These are phyloP conservation scores for Buceros bicornis DNA, from an alignment of 2,797 vertebrate genomes.

Conservation along the genomic window DNA sequence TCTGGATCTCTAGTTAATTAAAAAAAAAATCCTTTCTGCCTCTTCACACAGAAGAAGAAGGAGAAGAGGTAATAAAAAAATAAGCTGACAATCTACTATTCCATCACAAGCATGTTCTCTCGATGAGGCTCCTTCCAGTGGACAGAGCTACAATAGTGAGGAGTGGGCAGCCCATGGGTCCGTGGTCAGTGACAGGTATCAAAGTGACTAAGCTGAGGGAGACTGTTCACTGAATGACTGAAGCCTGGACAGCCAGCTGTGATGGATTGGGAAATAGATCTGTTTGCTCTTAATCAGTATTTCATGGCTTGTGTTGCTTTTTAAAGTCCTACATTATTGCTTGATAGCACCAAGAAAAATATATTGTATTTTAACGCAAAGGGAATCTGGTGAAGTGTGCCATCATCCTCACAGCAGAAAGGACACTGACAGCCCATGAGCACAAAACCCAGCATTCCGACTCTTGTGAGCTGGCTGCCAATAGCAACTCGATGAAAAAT, in stretches of 20 bases:
- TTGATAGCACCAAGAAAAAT: not conserved
- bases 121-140: not conserved
- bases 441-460: not conserved
- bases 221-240: not conserved
- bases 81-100: not conserved
- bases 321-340: not conserved
- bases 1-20: not conserved
- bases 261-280: not conserved
- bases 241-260: not conserved
- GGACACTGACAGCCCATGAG: not conserved
- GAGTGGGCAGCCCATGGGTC: not conserved
- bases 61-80: not conserved
- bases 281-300: not conserved
- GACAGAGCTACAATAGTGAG: not conserved
- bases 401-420: not conserved
- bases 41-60: not conserved
- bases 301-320: not conserved
- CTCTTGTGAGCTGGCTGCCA: not conserved
- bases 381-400: not conserved
- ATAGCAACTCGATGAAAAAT: not conserved
- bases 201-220: not conserved
- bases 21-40: not conserved
- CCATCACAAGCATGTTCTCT: not conserved
- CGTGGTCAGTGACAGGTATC: not conserved
- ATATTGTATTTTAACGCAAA: not conserved